A percentile compares a stretch with the other conserved stretches of the same genome.
phyloP scores from a whole-genome alignment of 2,113 vertebrate genomes.

The Cynocephalus volans region DNA sequence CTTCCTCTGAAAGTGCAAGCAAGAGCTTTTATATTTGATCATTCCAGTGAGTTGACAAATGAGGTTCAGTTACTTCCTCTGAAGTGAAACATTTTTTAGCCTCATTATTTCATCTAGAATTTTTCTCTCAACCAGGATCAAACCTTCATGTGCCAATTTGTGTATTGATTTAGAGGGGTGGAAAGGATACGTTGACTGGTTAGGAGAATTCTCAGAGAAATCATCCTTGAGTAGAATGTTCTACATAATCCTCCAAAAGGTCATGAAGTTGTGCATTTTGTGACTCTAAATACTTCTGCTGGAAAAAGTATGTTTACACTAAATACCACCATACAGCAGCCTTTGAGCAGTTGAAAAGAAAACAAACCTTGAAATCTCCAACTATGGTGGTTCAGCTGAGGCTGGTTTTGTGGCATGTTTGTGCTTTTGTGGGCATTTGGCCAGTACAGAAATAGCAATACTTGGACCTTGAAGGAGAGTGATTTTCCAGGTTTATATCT shows the following conservation, averaged over 20 bases:
- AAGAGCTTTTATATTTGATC: slow-evolving; percentile 34
- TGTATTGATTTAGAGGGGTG: not conserved
- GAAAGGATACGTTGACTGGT: not conserved
- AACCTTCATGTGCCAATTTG: not conserved
- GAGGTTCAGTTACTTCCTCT: slow-evolving; percentile 29
- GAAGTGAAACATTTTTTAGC: slow-evolving; percentile 16
- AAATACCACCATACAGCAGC: slow-evolving; percentile 55
- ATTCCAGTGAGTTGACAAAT: not conserved
- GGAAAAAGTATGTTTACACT: slow-evolving; percentile 61
- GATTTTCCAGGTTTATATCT: slow-evolving; percentile 74
- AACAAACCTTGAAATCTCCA: slow-evolving; percentile 73
- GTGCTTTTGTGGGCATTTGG: slow-evolving; percentile 74
- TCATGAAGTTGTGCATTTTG: not conserved
- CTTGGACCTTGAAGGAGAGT: slow-evolving; percentile 68
- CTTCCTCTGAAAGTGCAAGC: not conserved
- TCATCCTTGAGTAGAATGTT: not conserved
- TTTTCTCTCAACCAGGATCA: slow-evolving; percentile 6
- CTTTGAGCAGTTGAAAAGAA: slow-evolving; percentile 68
- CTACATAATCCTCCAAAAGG: not conserved
- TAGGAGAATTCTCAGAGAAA: not conserved
- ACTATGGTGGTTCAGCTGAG: slow-evolving; percentile 66
- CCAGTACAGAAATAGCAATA: slow-evolving; percentile 77
- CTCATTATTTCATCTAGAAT: slow-evolving; percentile 46
- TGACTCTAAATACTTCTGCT: slow-evolving; percentile 50
- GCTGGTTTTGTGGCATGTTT: slow-evolving; percentile 70